Percentiles rank a stretch among this genome's conserved stretches.
Conservation (phyloP, 2,888 invertebrate genomes). For the Spisula solida region DNA sequence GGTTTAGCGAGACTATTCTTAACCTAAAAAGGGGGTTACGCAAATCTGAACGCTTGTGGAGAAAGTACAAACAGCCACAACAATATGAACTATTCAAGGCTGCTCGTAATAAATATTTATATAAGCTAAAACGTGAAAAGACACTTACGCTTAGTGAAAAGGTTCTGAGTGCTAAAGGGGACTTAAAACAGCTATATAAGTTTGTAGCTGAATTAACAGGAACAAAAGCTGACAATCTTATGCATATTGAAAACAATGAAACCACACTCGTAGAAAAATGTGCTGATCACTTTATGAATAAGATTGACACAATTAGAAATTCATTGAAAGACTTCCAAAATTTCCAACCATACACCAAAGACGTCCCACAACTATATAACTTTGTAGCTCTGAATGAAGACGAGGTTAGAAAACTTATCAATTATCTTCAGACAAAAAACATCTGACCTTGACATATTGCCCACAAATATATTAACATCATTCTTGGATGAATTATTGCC, state of each 20-base stretch:
- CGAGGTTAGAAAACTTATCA: not conserved
- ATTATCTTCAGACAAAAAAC: not conserved
- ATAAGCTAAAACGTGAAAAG: slow-evolving; percentile 38
- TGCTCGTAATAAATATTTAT: slow-evolving; percentile 8
- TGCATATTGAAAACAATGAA: slow-evolving; percentile 32
- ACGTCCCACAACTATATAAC: too few relatives aligned
- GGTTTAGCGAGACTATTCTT: slow-evolving; percentile 42
- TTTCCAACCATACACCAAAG: too few relatives aligned
- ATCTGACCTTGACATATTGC: too few relatives aligned
- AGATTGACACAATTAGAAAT: too few relatives aligned
- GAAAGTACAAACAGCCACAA: slow-evolving; percentile 27
- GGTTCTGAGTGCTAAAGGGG: slow-evolving; percentile 36
- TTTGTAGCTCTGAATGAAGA: too few relatives aligned
- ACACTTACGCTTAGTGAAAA: slow-evolving; percentile 17
- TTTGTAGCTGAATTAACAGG: slow-evolving; percentile 48
- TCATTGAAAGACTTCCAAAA: too few relatives aligned
- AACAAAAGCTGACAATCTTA: slow-evolving; percentile 44
- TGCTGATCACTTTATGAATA: slow-evolving; percentile 55
- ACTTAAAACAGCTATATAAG: slow-evolving; percentile 45
- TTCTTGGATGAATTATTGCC: not conserved
- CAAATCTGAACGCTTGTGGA: slow-evolving; percentile 38
- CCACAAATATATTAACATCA: not conserved
- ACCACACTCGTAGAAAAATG: slow-evolving; percentile 43
- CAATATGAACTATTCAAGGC: slow-evolving; percentile 35
- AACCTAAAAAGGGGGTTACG: slow-evolving; percentile 37